phyloP scores from a whole-genome alignment of 2,888 invertebrate species.

The Dioctria rufipes region DNA sequence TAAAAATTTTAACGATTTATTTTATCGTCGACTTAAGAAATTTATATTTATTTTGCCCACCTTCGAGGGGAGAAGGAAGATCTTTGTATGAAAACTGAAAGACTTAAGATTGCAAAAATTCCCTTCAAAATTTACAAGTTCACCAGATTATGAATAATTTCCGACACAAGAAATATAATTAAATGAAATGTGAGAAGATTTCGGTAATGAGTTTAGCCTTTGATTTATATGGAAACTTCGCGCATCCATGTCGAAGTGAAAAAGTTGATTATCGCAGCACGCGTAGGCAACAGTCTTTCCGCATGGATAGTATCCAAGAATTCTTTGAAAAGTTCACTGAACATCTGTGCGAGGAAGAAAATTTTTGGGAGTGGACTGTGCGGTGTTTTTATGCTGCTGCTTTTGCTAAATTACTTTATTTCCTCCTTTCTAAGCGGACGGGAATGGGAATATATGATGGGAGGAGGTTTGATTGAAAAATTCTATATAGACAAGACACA shows the following conservation, averaged over 20 bases:
- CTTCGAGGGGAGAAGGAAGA: neutral
- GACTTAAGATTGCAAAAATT: neutral
- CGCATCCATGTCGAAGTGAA: too few relatives aligned
- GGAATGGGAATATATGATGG: too few relatives aligned
- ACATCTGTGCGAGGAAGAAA: slow-evolving; percentile 20
- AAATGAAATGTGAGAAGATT: slow-evolving; percentile 54
- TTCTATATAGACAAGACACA: too few relatives aligned
- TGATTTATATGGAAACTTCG: slow-evolving; percentile 12
- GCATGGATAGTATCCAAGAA: neutral
- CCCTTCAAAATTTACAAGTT: slow-evolving; percentile 23
- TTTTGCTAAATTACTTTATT: neutral
- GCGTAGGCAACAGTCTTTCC: too few relatives aligned
- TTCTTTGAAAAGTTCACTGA: slow-evolving; percentile 20
- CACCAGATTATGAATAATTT: slow-evolving; percentile 47
- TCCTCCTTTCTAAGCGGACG: neutral
- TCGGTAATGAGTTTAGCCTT: slow-evolving; percentile 40
- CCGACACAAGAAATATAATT: slow-evolving; percentile 44
- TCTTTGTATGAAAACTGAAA: neutral
- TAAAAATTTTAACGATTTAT: slow-evolving; percentile 44
- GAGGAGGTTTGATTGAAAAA: too few relatives aligned
- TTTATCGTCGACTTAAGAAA: slow-evolving; percentile 1
- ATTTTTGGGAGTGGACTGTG: neutral
- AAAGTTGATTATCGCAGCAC: too few relatives aligned
- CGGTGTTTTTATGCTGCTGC: slow-evolving; percentile 3
- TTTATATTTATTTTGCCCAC: neutral